These are phyloP conservation scores for Homarus americanus DNA, from an alignment of 1,140 invertebrate species.

Conservation along the genomic window DNA sequence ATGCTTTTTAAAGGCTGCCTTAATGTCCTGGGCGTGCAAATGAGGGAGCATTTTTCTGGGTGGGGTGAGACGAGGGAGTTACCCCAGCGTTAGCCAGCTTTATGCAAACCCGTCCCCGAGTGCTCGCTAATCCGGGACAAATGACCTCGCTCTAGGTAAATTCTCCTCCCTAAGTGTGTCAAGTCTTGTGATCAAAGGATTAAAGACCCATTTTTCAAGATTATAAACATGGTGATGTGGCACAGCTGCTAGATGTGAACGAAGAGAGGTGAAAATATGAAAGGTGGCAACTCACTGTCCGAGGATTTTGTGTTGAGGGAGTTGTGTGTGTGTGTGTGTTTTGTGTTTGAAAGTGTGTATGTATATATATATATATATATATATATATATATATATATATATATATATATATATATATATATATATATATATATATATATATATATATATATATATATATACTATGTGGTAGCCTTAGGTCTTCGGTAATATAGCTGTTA, in stretches of 20 bases:
- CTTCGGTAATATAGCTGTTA: no score
- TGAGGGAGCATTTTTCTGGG: constrained; percentile 16
- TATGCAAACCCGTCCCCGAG: constrained; percentile 13
- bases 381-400: constrained; percentile 10
- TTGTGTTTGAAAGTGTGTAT: background rate
- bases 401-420: constrained; percentile 1
- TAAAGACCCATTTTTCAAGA: constrained; percentile 44
- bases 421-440: constrained; percentile 10
- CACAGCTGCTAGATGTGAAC: constrained; percentile 13
- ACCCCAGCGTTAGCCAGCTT: background rate
- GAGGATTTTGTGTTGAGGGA: background rate
- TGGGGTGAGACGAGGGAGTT: background rate
- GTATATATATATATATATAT: background rate
- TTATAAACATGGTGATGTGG: constrained; percentile 35
- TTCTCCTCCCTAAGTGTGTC: constrained; percentile 44
- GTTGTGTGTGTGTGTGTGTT: background rate
- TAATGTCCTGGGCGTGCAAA: constrained; percentile 29
- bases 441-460: background rate
- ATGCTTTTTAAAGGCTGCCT: constrained; percentile 10
- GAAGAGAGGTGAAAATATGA: background rate
- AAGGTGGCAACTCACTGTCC: background rate
- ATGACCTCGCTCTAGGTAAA: constrained; percentile 35
- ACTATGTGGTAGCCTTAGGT: no score
- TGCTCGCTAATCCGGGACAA: constrained; percentile 42
- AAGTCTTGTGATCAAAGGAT: constrained; percentile 51